Conservation (phyloP, 2,888 invertebrate species). For the Dicycla oo region DNA sequence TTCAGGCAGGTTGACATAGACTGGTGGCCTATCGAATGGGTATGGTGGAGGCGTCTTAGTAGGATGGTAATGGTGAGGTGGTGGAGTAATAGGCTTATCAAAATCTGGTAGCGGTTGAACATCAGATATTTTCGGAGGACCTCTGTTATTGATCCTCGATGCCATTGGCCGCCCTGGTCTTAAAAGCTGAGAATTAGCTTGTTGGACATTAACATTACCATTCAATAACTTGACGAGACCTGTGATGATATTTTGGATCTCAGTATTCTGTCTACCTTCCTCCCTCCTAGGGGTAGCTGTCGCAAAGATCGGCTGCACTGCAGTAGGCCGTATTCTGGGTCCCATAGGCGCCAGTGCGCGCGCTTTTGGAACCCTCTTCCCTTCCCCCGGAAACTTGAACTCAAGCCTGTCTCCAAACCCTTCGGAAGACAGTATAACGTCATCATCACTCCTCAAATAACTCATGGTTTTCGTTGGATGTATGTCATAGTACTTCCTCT, state of each 20-base stretch:
- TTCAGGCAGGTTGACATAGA: slow-evolving; percentile 93
- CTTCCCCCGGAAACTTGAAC: slow-evolving; percentile 93
- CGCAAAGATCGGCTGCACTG: slow-evolving; percentile 89
- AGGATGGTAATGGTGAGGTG: slow-evolving; percentile 83
- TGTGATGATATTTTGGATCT: slow-evolving; percentile 97
- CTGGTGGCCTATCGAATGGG: slow-evolving; percentile 93
- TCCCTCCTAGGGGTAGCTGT: slow-evolving; percentile 85
- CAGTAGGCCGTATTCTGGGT: slow-evolving; percentile 91
- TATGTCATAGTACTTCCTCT: slow-evolving; percentile 88
- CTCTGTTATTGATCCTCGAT: slow-evolving; percentile 96
- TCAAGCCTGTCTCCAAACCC: slow-evolving; percentile 85
- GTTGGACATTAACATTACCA: slow-evolving; percentile 96
- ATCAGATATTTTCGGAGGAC: slow-evolving; percentile 96
- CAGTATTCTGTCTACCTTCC: slow-evolving; percentile 87
- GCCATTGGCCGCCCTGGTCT: slow-evolving; percentile 93
- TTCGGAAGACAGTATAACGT: slow-evolving; percentile 81
- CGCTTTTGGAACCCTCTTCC: slow-evolving; percentile 93
- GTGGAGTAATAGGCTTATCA: slow-evolving; percentile 88
- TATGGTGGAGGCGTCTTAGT: slow-evolving; percentile 92
- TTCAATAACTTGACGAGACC: slow-evolving; percentile 97
- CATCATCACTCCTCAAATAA: slow-evolving; percentile 79
- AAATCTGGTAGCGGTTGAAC: slow-evolving; percentile 93
- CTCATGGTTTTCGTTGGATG: slow-evolving; percentile 90
- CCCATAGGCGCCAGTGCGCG: slow-evolving; percentile 92
- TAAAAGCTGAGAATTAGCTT: slow-evolving; percentile 92